Conservation (phyloP, 2,113 vertebrate genomes). For the Centropus bengalensis region DNA sequence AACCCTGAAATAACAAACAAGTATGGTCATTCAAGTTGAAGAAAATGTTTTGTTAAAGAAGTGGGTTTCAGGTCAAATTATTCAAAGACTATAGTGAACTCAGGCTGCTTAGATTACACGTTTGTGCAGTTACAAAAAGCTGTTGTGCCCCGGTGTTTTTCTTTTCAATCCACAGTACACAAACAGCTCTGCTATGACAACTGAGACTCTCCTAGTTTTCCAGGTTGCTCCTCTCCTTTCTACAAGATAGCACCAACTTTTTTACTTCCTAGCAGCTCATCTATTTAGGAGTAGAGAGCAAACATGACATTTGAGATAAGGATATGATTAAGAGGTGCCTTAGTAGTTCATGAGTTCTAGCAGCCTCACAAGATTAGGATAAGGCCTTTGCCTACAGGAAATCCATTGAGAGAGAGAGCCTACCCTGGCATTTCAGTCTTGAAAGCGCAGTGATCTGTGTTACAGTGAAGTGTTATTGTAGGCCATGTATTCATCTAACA, state of each 20-base stretch:
- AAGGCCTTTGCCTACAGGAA: slow-evolving; percentile 31
- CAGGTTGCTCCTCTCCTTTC: slow-evolving; percentile 47
- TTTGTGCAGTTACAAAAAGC: slow-evolving; percentile 10
- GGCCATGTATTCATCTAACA: background rate
- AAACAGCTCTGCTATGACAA: background rate
- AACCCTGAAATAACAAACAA: slow-evolving; percentile 61
- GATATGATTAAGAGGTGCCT: slow-evolving; percentile 56
- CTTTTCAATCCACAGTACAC: background rate
- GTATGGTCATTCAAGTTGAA: slow-evolving; percentile 11
- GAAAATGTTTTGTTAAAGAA: slow-evolving; percentile 60
- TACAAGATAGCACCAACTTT: slow-evolving; percentile 51
- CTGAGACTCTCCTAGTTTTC: background rate
- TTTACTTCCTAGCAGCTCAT: slow-evolving; percentile 68
- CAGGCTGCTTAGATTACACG: background rate
- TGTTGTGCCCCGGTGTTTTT: slow-evolving; percentile 1
- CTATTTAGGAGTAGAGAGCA: slow-evolving; percentile 48
- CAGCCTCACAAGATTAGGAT: slow-evolving; percentile 43
- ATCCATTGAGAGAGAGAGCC: slow-evolving; percentile 3
- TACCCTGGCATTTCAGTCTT: slow-evolving; percentile 20
- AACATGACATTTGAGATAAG: slow-evolving; percentile 62
- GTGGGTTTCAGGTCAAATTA: slow-evolving; percentile 25
- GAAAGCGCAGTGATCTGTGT: background rate
- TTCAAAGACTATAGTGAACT: background rate
- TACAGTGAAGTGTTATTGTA: background rate
- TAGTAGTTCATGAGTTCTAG: slow-evolving; percentile 53